Conservation (phyloP, 2,113 vertebrate genomes). For the Nansenia antarctica region DNA sequence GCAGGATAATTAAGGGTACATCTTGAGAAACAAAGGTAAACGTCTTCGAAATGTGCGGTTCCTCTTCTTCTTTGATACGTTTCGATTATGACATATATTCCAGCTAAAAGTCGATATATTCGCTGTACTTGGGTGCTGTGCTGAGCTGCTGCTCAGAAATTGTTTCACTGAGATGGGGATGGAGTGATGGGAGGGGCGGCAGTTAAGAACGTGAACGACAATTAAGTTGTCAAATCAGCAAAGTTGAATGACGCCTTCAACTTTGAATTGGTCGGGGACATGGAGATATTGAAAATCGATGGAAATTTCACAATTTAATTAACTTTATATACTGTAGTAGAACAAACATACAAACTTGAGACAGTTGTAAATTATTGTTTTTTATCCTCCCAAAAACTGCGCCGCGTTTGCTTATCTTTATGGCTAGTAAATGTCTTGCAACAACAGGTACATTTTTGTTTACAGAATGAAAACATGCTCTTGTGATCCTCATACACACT, state of each 20-base stretch:
- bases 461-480: too few relatives aligned
- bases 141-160: neutral
- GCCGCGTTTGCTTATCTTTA: too few relatives aligned
- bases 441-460: too few relatives aligned
- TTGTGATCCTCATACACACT: too few relatives aligned
- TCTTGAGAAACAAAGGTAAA: neutral
- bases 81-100: neutral
- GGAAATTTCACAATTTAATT: too few relatives aligned
- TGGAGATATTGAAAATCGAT: neutral
- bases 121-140: neutral
- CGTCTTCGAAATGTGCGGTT: neutral
- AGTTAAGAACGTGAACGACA: conserved; percentile 4
- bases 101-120: neutral
- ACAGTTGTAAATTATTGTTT: too few relatives aligned
- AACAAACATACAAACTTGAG: too few relatives aligned
- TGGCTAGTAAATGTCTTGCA: too few relatives aligned
- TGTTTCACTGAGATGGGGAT: conserved; percentile 1
- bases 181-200: conserved; percentile 29
- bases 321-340: too few relatives aligned
- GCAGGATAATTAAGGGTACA: too few relatives aligned
- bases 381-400: too few relatives aligned
- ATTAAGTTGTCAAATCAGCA: conserved; percentile 15
- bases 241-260: neutral
- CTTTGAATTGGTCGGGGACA: neutral
- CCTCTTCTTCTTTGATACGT: neutral